Conservation (phyloP, 2,797 vertebrate genomes). For the Thunnus albacares region DNA sequence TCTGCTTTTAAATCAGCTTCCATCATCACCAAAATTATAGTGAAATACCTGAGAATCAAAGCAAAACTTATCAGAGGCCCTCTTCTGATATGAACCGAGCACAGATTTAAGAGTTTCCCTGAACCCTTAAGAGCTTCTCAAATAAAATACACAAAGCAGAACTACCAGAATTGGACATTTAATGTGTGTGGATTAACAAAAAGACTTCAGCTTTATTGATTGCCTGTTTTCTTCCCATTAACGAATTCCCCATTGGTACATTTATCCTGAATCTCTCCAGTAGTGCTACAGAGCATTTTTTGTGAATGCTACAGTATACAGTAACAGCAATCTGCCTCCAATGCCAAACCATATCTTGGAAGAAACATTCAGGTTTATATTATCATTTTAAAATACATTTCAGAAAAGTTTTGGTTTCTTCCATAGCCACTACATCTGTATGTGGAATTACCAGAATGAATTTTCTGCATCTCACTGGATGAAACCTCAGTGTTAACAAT, state of each 20-base stretch:
- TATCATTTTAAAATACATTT: neutral
- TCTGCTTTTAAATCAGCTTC: conserved; percentile 43
- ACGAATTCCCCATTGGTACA: neutral
- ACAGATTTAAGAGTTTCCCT: conserved; percentile 21
- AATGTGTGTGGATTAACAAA: conserved; percentile 23
- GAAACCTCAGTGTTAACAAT: conserved; percentile 67
- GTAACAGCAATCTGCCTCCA: conserved; percentile 5
- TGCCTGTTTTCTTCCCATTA: conserved; percentile 31
- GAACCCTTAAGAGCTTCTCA: conserved; percentile 11
- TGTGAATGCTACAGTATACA: neutral
- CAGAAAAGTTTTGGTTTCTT: neutral
- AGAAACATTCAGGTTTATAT: neutral
- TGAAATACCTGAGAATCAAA: conserved; percentile 34
- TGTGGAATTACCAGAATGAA: conserved; percentile 27
- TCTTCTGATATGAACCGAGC: conserved; percentile 26
- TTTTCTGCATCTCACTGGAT: conserved; percentile 44
- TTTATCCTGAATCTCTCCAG: conserved; percentile 22
- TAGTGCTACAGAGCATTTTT: conserved; percentile 14
- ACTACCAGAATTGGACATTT: conserved; percentile 33
- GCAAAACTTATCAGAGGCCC: conserved; percentile 3
- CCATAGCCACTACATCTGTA: neutral
- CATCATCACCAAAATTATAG: conserved; percentile 37
- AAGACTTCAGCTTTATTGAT: conserved; percentile 27
- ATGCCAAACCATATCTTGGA: neutral
- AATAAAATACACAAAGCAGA: conserved; percentile 11